Evolutionary conservation across 2,113 vertebrate genomes (phyloP), one percentile per base, ranked within the genome.

Genomic region (Nothoprocta pentlandii): DNA sequence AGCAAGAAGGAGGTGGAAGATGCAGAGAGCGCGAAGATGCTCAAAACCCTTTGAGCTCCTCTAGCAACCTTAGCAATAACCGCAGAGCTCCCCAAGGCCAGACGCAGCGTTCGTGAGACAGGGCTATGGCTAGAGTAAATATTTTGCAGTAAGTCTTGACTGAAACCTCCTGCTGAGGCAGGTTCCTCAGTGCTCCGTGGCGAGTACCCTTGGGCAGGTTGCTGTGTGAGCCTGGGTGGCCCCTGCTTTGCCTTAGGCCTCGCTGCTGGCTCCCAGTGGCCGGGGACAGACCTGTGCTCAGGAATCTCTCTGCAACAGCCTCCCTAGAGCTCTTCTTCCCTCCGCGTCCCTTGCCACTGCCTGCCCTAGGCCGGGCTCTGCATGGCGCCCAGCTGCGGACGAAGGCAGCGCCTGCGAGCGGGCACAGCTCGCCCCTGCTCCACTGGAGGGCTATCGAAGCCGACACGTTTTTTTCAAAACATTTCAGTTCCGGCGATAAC

Each of bases 381-480:
- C 17, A 39, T 23, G 19, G 44, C 46, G 44, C 46, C 28, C 58
- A 5, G 36, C 2, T 10, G 0, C 41, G 36, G 22, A 23, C 1
- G 2, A 1, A 2, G 46, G 42, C 42, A 15, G 15, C 46, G 46
- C 46, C 16, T 19, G 10, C 44, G 2, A 21, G 0, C 47, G n/a
- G 22, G 20, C 1, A 1, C 1, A 2, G 46, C 0, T 0, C 81
- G 26, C 56, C 54, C 66, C 64, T 39, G 53, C 47, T 66, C 34
- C 0, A 0, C 30, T 0, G 0, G 79, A 66, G 54, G 64, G 12
- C 80, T 85, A n/a, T 58, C 77, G 41, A 74, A 78, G 9, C 61
- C 12, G 1, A n/a, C 1, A 0, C 22, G 22, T 2, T 44, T 92
- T 63, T 75, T 4, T 34, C 64, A 61, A 80, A 5, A 25, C 2